Evolutionary conservation across 1,140 invertebrate genomes (phyloP).

Genomic region (Paraescarpia echinospica): DNA sequence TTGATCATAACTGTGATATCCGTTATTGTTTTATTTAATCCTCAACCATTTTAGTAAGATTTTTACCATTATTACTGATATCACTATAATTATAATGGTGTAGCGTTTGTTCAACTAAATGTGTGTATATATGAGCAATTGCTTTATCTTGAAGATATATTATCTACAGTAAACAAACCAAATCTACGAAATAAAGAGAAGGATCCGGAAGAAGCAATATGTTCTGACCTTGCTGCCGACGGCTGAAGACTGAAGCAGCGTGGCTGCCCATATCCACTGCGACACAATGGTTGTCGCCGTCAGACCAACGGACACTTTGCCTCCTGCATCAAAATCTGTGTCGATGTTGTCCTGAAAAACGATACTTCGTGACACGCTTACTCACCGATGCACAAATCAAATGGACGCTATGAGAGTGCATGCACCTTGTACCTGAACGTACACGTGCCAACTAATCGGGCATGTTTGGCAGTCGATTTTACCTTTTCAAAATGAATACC

Average conservation of each 20-base stretch:
- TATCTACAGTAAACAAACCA: too few relatives aligned
- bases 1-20: too few relatives aligned
- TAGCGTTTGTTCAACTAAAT: too few relatives aligned
- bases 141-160: too few relatives aligned
- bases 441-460: neutral
- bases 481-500: neutral
- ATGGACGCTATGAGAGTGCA: neutral
- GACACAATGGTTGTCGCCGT: constrained; percentile 59
- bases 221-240: constrained; percentile 51
- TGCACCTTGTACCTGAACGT: neutral
- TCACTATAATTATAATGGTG: too few relatives aligned
- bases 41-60: too few relatives aligned
- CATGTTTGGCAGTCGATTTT: neutral
- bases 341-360: constrained; percentile 49
- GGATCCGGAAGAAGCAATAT: too few relatives aligned
- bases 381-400: neutral
- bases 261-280: constrained; percentile 61
- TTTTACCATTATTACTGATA: too few relatives aligned
- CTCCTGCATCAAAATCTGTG: constrained; percentile 59
- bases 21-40: too few relatives aligned
- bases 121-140: too few relatives aligned
- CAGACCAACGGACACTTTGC: constrained; percentile 55
- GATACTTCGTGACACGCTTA: neutral
- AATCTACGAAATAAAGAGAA: too few relatives aligned
- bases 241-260: constrained; percentile 57